Base-by-base conservation (phyloP, 2,113 vertebrate genomes). In the Carassius gibelio region DNA sequence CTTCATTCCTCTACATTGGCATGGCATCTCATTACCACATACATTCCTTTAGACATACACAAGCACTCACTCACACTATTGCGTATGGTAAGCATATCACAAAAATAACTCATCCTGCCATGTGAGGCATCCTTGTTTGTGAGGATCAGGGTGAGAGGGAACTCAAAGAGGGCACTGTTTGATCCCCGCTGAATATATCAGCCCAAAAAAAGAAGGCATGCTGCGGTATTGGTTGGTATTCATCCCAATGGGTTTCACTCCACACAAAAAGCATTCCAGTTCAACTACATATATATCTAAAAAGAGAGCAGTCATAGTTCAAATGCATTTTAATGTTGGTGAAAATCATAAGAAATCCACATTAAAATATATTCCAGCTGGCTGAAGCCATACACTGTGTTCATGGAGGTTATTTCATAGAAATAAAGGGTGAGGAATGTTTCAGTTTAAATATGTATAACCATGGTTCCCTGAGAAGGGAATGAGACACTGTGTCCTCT, bases 81-180 rank as follows among this genome's bases (percentile, higher is more conserved):
- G 88, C 38, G 87, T 89, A 91, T 69, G 89, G 91, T 92, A 91
- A 92, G 89, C 84, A 89, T 3, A 87, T 10, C 11, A 88, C 90
- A 87, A 88, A 88, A 93, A 85, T 89, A 38, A 66, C 83, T 85
- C 84, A 38, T 81, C 23, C 84, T 62, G 74, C 72, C 84, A 55
- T 88, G 66, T 85, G 79, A 88, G 88, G 85, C 84, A 79, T 76
- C 87, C 72, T 84, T 90, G 88, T 80, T 23, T 61, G 23, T 52
- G 36, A 34, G 75, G 13, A n/a, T 59, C 52, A 42, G n/a, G 61
- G 72, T 13, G 64, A 57, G 6, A 75, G 30, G 61, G 34, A 21
- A 15, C 30, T 84, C 62, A 85, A 85, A 85, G 76, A 38, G 50
- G 21, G 50, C 64, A 71, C 48, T 69, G 83, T 78, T 42, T 68